Evolutionary conservation across 2,888 invertebrate genomes (phyloP), one percentile per base, ranked within the genome.

Genomic region (Dolomedes plantarius): DNA sequence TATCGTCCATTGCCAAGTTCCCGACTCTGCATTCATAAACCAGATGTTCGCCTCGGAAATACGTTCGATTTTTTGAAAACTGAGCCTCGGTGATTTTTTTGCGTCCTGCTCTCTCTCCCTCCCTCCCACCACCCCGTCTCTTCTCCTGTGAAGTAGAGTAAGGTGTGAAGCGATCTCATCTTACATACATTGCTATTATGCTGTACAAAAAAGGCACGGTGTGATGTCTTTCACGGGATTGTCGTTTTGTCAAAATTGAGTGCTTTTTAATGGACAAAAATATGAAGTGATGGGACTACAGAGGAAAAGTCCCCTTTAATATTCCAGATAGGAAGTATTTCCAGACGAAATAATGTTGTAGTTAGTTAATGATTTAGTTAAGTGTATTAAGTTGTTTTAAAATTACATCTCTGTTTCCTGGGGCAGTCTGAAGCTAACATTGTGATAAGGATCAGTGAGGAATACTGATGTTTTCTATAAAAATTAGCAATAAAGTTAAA

Each of bases 181-280:
- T 65, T 65, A 65, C 65, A 65, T 29, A 29, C 6, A 27, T 62
- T 27, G 62, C 62, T 16, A 23, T 28, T 62, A 31, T 31, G 1
- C n/a, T n/a, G 41, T 19, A 6, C 29, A 5, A 29, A n/a, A 27
- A 65, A n/a, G 23, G 31, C 29, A 31, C 31, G 13, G 28, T 62
- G 65, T 65, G 65, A 65, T 65, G 65, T 31, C 65, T 65, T 65
- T 65, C n/a, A 65, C 65, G 29, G 65, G 65, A 65, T 65, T 62
- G 62, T 28, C 28, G 27, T n/a, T n/a, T n/a, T n/a, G n/a, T n/a
- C n/a, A n/a, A n/a, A n/a, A n/a, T n/a, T 27, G 62, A 23, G 16
- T 62, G 23, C 62, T 62, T 62, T 62, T 27, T 16, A 50, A 62
- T 5, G 7, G 41, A 9, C 16, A 46, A 13, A 46, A 46, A 16